Percentiles rank a stretch among this genome's conserved stretches.
These are phyloP conservation scores for Elaeidobius kamerunicus DNA, from an alignment of 2,888 invertebrate genomes.

Conservation along the genomic window DNA sequence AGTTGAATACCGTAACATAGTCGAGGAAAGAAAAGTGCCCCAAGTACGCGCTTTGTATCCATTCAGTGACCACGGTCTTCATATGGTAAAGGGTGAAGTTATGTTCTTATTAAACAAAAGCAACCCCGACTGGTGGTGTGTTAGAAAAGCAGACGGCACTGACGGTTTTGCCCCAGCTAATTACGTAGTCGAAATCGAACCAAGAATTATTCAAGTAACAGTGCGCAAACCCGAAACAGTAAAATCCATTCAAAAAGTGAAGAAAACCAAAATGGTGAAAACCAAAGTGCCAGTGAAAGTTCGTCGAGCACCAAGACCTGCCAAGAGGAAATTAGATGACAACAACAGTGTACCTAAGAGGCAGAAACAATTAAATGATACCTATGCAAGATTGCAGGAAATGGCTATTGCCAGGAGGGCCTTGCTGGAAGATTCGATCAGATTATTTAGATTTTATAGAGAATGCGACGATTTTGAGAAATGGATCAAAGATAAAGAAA, in stretches of 20 bases:
- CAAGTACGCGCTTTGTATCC: conserved; percentile 86
- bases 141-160: conserved; percentile 85
- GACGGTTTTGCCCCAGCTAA: conserved; percentile 98
- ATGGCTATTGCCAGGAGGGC: conserved; percentile 78
- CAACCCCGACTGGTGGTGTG: conserved; percentile 99
- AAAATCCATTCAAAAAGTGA: conserved; percentile 78
- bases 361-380: conserved; percentile 74
- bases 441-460: conserved; percentile 88
- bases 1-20: conserved; percentile 79
- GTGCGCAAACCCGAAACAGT: conserved; percentile 83
- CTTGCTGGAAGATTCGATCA: conserved; percentile 87
- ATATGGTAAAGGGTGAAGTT: conserved; percentile 74
- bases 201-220: conserved; percentile 79
- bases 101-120: conserved; percentile 93
- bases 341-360: conserved; percentile 78
- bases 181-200: conserved; percentile 90
- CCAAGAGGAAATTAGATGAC: conserved; percentile 53
- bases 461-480: conserved; percentile 98
- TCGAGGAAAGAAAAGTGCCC: conserved; percentile 82
- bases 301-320: conserved; percentile 47
- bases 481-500: conserved; percentile 96
- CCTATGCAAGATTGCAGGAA: conserved; percentile 77
- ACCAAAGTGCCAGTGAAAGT: conserved; percentile 78
- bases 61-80: conserved; percentile 90
- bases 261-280: conserved; percentile 84